Evolutionary conservation across 1,140 invertebrate genomes (phyloP), one percentile per base, ranked within the genome.

Genomic region (Globodera ellingtonae): DNA sequence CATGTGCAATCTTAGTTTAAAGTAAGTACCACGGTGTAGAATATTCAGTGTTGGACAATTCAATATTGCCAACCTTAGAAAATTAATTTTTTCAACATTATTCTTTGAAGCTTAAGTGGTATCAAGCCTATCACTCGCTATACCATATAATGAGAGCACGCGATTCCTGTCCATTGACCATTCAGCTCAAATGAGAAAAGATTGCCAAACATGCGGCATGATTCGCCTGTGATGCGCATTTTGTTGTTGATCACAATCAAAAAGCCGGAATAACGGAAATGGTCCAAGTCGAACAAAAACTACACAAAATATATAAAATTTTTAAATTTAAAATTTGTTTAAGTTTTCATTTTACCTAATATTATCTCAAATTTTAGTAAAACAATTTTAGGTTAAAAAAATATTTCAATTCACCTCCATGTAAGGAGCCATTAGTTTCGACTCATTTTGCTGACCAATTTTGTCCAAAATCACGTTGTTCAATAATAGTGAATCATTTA

Each of bases 241-340:
- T 47, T 35, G 18, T 70, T 70, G 8, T 9, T 13, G 7, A 70
- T 44, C 24, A 70, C 46, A 35, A 70, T 35, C n/a, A 70, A 47
- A 47, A 70, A 70, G 35, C 67, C 67, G 35, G n/a, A 44, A 6
- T 24, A 70, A 18, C 67, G 67, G 24, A 18, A 7, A 13, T 15
- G 67, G 24, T 70, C 67, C 67, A 70, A 70, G 67, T 70, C 67
- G 35, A 70, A 13, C 35, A 70, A 70, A 47, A 70, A 47, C 67
- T 70, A 44, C 4, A 7, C 21, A 70, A 35, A 44, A 18, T 47
- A 70, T 6, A 21, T 44, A 24, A 44, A 9, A 44, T 15, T 24
- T 15, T 21, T 69, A 69, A 69, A 69, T 1, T 69, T 24, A 10
- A 69, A 2, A 6, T 69, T 52, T 52, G 13, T 6, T 52, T 52